Evolutionary conservation across 2,113 vertebrate species (phyloP), one percentile per base, ranked within the genome.

Genomic region (Laterallus jamaicensis): DNA sequence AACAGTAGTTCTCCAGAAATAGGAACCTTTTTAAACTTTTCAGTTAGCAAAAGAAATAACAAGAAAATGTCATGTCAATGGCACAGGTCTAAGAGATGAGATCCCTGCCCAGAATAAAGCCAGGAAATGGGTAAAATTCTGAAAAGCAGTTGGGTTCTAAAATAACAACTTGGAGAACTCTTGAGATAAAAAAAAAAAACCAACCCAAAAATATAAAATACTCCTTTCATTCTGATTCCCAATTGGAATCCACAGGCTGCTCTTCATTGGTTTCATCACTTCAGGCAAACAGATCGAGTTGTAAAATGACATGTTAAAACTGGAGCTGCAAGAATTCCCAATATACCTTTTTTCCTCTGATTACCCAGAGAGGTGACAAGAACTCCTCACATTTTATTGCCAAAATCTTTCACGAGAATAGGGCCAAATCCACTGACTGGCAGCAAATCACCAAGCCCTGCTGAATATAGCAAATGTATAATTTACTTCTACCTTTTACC

Each of bases 81-180:
- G 8, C 20, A 26, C 32, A 35, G 14, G 17, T 20, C 44, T 24
- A 54, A 84, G 55, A 9, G 16, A 35, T 0, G 0, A 62, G 9
- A 12, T 70, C n/a, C 4, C 15, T 4, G 11, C 25, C 10, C 32
- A 71, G 60, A 70, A 59, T 26, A 78, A 70, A 77, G 35, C 11
- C n/a, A 60, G 31, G 13, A 74, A 42, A 77, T 9, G 7, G 35
- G 6, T 25, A 26, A 40, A 74, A 29, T 15, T 70, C 31, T 17
- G n/a, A 74, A 54, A 71, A 77, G 64, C 5, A 85, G 42, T 2
- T 52, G 4, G 2, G 18, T 40, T 71, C 52, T 60, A 66, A 83
- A 56, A n/a, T 6, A 90, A n/a, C 2, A 54, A 58, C 22, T 22
- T 56, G 25, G 24, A 82, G 55, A 69, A 73, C 16, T 39, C 44